phyloP scores from a whole-genome alignment of 2,888 invertebrate species.

The Lithophane socia region DNA sequence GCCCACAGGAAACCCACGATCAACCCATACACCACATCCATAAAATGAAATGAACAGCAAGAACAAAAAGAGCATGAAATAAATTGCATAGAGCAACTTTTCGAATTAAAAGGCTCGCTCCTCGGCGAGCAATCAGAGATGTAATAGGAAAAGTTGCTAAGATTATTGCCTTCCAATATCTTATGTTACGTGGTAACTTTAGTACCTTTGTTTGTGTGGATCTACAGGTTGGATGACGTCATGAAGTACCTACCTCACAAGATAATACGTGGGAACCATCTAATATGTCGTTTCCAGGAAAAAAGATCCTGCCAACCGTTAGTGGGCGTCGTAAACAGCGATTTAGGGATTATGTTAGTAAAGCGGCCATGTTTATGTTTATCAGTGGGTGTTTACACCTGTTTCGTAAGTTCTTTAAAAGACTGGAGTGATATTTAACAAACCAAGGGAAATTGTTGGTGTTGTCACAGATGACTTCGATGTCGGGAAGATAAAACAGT shows the following conservation, averaged over 20 bases:
- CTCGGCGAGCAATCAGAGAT: constrained; percentile 73
- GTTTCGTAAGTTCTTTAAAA: background rate
- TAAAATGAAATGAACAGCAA: constrained; percentile 64
- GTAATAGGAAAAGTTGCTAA: constrained; percentile 77
- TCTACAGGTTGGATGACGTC: constrained; percentile 51
- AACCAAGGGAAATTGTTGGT: background rate
- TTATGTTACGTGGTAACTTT: constrained; percentile 59
- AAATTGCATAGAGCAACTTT: constrained; percentile 76
- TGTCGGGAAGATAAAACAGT: background rate
- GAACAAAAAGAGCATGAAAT: constrained; percentile 67
- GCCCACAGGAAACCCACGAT: background rate
- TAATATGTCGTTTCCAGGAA: too few species aligned
- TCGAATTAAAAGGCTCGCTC: constrained; percentile 74
- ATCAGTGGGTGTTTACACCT: background rate
- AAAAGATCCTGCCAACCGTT: background rate
- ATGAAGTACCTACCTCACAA: background rate
- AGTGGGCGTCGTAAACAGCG: background rate
- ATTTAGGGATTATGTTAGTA: too few species aligned
- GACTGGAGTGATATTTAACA: background rate
- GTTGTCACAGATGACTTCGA: background rate
- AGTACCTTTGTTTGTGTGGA: constrained; percentile 31
- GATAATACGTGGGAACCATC: background rate
- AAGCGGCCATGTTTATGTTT: background rate
- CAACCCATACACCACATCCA: constrained; percentile 42
- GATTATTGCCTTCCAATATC: constrained; percentile 76